Percentiles rank a stretch among this genome's conserved stretches.
These are phyloP conservation scores for Bos indicus DNA, from an alignment of 2,113 vertebrate species.

Conservation along the genomic window DNA sequence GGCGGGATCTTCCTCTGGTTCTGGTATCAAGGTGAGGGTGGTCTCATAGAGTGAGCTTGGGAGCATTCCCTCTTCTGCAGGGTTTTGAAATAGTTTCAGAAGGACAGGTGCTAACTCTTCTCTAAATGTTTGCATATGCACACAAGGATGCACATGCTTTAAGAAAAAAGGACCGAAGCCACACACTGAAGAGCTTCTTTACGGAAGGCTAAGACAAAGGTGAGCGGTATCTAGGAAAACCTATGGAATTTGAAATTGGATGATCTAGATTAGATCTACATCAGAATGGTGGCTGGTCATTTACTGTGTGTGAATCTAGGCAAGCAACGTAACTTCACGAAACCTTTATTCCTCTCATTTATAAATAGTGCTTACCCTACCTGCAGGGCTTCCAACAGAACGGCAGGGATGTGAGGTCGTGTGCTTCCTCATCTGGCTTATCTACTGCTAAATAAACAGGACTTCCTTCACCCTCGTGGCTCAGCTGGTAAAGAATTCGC, in stretches of 20 bases:
- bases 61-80: neutral
- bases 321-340: neutral
- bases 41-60: neutral
- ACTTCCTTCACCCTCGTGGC: neutral
- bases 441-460: neutral
- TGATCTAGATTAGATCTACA: neutral
- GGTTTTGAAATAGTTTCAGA: neutral
- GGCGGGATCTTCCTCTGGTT: neutral
- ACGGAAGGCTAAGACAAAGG: neutral
- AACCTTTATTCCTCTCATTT: neutral
- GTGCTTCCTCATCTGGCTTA: neutral
- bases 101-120: neutral
- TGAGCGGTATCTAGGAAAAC: neutral
- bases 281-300: neutral
- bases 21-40: neutral
- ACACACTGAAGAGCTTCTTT: neutral
- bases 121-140: neutral
- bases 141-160: neutral
- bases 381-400: neutral
- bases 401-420: rapidly evolving
- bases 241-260: neutral
- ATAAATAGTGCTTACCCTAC: neutral
- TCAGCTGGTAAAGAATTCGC: neutral
- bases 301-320: neutral
- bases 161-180: neutral